phyloP scores from a whole-genome alignment of 2,888 invertebrate species.

The Galerucella calmariensis region DNA sequence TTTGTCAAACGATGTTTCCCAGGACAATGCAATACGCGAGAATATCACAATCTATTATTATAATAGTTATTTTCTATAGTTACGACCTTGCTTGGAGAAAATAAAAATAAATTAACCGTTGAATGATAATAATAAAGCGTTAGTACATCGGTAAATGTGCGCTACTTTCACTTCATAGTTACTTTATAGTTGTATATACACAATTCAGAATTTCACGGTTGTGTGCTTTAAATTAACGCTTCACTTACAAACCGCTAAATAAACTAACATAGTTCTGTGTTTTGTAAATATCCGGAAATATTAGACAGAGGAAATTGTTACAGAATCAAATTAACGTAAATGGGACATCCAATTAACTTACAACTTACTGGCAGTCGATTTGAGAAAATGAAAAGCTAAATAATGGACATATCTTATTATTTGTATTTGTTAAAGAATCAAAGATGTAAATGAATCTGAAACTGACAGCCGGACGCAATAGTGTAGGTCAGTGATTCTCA shows the following conservation, averaged over 20 bases:
- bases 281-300: slow-evolving; percentile 5
- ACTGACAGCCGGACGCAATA: no score
- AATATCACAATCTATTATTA: not conserved
- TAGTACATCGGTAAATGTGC: slow-evolving; percentile 29
- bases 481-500: no score
- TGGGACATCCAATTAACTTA: not conserved
- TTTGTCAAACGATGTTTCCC: no score
- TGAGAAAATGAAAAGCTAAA: not conserved
- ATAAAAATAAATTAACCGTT: not conserved
- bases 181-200: not conserved
- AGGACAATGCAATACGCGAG: not conserved
- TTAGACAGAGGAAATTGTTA: not conserved
- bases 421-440: no score
- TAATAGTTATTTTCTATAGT: not conserved
- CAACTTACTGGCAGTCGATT: not conserved
- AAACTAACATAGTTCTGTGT: slow-evolving; percentile 4
- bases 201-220: slow-evolving; percentile 17
- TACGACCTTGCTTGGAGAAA: not conserved
- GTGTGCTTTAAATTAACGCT: slow-evolving; percentile 11
- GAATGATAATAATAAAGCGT: slow-evolving; percentile 20
- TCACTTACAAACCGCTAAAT: slow-evolving; percentile 31
- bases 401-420: no score
- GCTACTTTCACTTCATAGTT: slow-evolving; percentile 25
- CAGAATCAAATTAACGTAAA: not conserved
- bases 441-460: no score